These are phyloP conservation scores for Limnephilus lunatus DNA, from an alignment of 2,888 invertebrate genomes.

Conservation along the genomic window DNA sequence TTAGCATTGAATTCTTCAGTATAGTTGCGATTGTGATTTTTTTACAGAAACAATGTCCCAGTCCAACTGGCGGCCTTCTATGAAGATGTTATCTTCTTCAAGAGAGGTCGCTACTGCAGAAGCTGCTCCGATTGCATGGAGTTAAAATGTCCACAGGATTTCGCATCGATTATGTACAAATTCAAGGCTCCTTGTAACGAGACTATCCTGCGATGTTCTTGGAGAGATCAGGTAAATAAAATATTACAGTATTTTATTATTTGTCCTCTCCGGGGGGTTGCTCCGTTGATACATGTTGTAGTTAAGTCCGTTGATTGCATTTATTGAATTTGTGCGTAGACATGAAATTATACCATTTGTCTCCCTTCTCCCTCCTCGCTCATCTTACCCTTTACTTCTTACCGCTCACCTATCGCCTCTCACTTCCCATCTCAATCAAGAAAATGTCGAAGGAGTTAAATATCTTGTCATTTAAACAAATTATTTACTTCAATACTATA, in stretches of 20 bases:
- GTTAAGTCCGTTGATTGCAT: no score
- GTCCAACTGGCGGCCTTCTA: constrained; percentile 69
- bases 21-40: not conserved
- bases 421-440: no score
- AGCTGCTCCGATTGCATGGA: constrained; percentile 70
- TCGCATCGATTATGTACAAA: constrained; percentile 61
- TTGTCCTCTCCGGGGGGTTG: no score
- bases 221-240: constrained; percentile 68
- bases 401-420: no score
- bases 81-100: constrained; percentile 72
- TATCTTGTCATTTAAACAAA: no score
- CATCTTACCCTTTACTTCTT: no score
- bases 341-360: not conserved
- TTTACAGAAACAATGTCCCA: constrained; percentile 69
- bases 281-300: no score
- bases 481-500: no score
- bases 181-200: constrained; percentile 71
- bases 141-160: constrained; percentile 67
- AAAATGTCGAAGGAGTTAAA: no score
- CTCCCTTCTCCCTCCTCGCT: no score
- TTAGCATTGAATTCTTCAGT: not conserved
- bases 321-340: no score
- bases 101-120: constrained; percentile 70
- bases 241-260: no score
- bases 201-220: constrained; percentile 72